Evolutionary conservation across 2,797 vertebrate species (phyloP).

Genomic region (Galago senegalensis): DNA sequence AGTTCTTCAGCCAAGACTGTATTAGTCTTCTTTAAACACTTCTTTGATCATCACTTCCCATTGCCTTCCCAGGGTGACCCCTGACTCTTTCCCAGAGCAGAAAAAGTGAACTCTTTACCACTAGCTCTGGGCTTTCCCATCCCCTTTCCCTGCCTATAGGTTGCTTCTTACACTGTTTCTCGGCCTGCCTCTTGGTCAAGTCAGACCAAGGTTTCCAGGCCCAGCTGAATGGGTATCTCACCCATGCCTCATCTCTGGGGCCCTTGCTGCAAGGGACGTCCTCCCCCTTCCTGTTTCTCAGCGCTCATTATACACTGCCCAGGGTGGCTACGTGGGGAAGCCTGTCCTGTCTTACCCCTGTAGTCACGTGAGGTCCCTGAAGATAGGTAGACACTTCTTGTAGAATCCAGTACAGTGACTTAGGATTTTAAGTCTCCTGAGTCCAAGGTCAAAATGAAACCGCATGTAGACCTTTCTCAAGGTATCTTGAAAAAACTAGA

Average conservation of each 20-base stretch:
- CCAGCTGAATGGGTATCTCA: neutral
- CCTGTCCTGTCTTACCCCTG: neutral
- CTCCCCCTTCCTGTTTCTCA: neutral
- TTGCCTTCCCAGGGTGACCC: neutral
- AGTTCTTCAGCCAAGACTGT: neutral
- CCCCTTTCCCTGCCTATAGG: neutral
- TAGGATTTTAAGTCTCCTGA: neutral
- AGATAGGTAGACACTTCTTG: neutral
- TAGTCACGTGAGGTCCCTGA: neutral
- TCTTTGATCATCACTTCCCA: neutral
- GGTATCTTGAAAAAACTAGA: neutral
- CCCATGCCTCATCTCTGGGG: neutral
- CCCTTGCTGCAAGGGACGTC: neutral
- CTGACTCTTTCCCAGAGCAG: neutral
- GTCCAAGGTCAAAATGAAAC: neutral
- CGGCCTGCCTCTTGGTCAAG: neutral
- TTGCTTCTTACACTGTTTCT: neutral
- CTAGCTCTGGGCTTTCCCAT: neutral
- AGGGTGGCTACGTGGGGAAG: too few relatives aligned
- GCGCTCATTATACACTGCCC: neutral
- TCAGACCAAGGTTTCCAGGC: neutral
- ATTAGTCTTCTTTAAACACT: neutral
- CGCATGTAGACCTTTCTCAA: neutral
- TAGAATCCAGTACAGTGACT: neutral
- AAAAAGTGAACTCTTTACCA: neutral